Conservation (phyloP, 2,888 invertebrate species). For the Mimachlamys varia region DNA sequence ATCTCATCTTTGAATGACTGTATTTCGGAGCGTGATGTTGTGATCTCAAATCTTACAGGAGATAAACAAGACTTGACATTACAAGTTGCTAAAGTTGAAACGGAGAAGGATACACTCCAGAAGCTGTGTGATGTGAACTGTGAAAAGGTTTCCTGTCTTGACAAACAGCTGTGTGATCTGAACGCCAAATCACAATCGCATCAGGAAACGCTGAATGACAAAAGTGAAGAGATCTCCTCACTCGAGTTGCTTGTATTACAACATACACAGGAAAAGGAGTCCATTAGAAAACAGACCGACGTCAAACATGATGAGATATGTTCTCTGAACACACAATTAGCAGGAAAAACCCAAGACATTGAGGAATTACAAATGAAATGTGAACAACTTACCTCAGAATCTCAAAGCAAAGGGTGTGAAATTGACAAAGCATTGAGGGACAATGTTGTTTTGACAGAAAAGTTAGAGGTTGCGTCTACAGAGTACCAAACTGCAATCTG, state of each 20-base stretch:
- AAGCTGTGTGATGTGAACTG: background rate
- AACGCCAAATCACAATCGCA: background rate
- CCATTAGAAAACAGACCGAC: background rate
- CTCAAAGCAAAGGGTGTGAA: conserved; percentile 32
- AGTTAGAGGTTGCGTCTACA: background rate
- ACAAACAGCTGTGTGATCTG: conserved; percentile 19
- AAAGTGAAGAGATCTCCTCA: background rate
- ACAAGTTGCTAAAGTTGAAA: background rate
- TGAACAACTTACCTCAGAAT: conserved; percentile 28
- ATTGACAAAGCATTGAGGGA: background rate
- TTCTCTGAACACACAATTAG: background rate
- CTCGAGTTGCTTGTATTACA: background rate
- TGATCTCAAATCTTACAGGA: conserved; percentile 34
- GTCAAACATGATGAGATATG: background rate
- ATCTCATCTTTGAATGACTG: conserved; percentile 42
- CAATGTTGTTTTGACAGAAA: conserved; percentile 3
- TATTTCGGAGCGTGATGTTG: conserved; percentile 39
- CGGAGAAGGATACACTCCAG: background rate
- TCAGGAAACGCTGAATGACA: background rate
- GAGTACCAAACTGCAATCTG: background rate
- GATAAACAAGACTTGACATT: background rate
- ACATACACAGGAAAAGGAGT: background rate
- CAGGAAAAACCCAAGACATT: conserved; percentile 38
- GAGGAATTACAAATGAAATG: conserved; percentile 37
- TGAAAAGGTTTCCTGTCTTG: conserved; percentile 34